Conservation (phyloP, 2,888 invertebrate species). For the Micoletzkya japonica region DNA sequence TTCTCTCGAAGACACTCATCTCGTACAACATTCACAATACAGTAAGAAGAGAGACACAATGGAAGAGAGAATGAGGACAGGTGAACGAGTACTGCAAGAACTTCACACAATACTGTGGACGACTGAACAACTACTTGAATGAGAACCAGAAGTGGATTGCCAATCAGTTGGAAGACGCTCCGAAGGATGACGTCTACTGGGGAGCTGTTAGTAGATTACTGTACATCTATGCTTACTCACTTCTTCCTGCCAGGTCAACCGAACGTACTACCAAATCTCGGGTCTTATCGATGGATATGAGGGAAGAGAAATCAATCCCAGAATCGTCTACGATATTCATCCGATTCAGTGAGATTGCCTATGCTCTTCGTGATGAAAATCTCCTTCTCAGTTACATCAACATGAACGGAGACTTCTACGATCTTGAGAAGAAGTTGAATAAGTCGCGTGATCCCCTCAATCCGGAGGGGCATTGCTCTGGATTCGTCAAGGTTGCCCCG, state of each 20-base stretch:
- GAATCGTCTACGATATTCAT: slow-evolving; percentile 54
- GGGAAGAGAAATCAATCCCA: slow-evolving; percentile 38
- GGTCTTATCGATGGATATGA: slow-evolving; percentile 52
- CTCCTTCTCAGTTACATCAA: slow-evolving; percentile 43
- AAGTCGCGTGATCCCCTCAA: slow-evolving; percentile 58
- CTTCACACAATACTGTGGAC: slow-evolving; percentile 54
- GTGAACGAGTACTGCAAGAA: slow-evolving; percentile 48
- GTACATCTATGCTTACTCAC: background rate
- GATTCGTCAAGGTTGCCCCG: slow-evolving; percentile 44
- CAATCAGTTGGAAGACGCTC: slow-evolving; percentile 41
- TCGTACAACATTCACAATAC: slow-evolving; percentile 39
- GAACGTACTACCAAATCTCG: slow-evolving; percentile 54
- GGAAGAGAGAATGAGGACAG: too few relatives aligned
- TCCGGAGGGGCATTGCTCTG: slow-evolving; percentile 51
- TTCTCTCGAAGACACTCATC: slow-evolving; percentile 21
- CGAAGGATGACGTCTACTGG: slow-evolving; percentile 61
- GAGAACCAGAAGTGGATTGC: slow-evolving; percentile 49
- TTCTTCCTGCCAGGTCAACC: slow-evolving; percentile 40
- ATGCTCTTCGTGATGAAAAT: too few relatives aligned
- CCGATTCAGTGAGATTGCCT: slow-evolving; percentile 43
- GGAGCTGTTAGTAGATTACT: slow-evolving; percentile 45
- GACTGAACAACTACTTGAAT: slow-evolving; percentile 44
- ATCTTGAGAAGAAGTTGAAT: slow-evolving; percentile 62
- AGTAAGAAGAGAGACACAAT: too few relatives aligned
- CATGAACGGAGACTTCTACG: slow-evolving; percentile 60